These are phyloP conservation scores for Cyclargus thomasi DNA, from an alignment of 1,140 invertebrate genomes.

Conservation along the genomic window DNA sequence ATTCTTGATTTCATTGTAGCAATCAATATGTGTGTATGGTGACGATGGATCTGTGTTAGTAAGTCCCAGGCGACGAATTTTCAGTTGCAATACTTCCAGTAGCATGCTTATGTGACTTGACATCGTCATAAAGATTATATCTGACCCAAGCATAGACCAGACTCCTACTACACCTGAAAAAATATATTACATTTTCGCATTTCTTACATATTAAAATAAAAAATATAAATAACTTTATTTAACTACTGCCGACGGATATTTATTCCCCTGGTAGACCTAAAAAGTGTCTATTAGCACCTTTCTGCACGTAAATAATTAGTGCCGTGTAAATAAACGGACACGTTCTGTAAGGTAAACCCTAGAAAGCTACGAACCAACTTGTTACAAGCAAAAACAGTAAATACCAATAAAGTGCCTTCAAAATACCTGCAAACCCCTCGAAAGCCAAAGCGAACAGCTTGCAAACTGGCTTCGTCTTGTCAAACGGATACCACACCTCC, in stretches of 20 bases:
- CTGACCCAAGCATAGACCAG: conserved; percentile 53
- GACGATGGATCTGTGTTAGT: neutral
- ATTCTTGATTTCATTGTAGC: conserved; percentile 43
- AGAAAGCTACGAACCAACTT: no score
- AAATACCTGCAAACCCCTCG: conserved; percentile 48
- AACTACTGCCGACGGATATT: no score
- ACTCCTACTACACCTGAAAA: conserved; percentile 47
- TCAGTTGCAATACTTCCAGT: conserved; percentile 47
- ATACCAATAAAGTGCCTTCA: neutral
- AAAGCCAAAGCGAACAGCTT: conserved; percentile 48
- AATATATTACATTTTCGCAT: neutral
- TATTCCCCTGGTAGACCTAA: no score
- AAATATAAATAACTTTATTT: no score
- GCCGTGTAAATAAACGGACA: no score
- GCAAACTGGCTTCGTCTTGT: conserved; percentile 46
- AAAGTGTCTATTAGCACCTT: no score
- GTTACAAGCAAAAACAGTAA: neutral
- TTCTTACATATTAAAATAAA: neutral
- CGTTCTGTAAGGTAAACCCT: no score
- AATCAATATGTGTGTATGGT: conserved; percentile 25
- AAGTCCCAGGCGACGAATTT: conserved; percentile 39
- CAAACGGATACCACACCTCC: conserved; percentile 55
- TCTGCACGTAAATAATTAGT: no score
- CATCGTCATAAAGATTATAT: conserved; percentile 61
- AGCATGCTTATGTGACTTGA: conserved; percentile 62